Conservation (phyloP, 2,113 vertebrate genomes). For the Austrofundulus limnaeus region DNA sequence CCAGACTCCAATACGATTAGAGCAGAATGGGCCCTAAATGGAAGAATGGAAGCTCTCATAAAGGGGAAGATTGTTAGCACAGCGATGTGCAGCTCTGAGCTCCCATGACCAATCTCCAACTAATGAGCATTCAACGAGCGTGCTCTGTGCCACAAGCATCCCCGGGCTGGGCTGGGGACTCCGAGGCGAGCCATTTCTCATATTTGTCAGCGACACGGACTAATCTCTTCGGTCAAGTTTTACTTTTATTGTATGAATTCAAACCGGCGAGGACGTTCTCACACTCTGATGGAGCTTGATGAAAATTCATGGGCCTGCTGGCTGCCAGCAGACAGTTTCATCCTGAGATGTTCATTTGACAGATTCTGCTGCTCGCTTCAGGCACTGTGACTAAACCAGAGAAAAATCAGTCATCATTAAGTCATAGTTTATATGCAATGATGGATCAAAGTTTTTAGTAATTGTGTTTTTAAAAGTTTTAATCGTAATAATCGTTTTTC, state of each 20-base stretch:
- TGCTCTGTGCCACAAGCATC: conserved; percentile 64
- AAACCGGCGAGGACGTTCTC: conserved; percentile 18
- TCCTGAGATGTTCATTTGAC: conserved; percentile 15
- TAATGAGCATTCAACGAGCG: conserved; percentile 73
- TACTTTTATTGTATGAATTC: conserved; percentile 28
- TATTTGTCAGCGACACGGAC: conserved; percentile 63
- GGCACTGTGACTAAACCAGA: not conserved
- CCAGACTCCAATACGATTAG: conserved; percentile 85
- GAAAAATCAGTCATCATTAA: not conserved
- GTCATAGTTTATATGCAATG: not conserved
- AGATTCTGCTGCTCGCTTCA: not conserved
- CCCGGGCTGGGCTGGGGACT: conserved; percentile 42
- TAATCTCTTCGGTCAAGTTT: conserved; percentile 48
- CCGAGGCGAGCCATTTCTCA: conserved; percentile 51
- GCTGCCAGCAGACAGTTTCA: conserved; percentile 3
- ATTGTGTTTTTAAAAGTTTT: too few species aligned
- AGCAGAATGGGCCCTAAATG: conserved; percentile 63
- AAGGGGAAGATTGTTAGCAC: conserved; percentile 66
- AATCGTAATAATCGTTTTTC: too few species aligned
- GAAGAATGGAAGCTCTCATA: conserved; percentile 65
- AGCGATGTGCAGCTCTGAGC: conserved; percentile 72
- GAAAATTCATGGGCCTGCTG: conserved; percentile 24
- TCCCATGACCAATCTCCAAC: conserved; percentile 79
- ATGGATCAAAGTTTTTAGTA: not conserved
- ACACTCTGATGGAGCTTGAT: conserved; percentile 25